Percentiles rank a stretch among this genome's conserved stretches.
These are phyloP conservation scores for Himalopsyche japonica DNA, from an alignment of 2,888 invertebrate species.

Conservation along the genomic window DNA sequence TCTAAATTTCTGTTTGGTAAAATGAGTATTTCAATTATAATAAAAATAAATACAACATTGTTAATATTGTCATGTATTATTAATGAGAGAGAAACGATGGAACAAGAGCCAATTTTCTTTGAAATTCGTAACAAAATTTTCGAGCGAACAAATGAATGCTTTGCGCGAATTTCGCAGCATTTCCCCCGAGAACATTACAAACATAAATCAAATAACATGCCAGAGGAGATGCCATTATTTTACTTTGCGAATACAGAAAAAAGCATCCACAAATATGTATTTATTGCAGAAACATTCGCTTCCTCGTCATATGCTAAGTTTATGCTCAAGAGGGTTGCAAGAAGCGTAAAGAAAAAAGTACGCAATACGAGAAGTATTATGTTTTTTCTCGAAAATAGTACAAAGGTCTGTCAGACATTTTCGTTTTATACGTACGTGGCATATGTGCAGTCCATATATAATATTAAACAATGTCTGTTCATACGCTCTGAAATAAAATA, in stretches of 20 bases:
- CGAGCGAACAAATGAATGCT: constrained; percentile 14
- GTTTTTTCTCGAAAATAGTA: background rate
- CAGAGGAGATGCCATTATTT: constrained; percentile 32
- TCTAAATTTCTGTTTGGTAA: too few relatives aligned
- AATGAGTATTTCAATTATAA: background rate
- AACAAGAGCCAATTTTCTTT: background rate
- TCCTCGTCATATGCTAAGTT: constrained; percentile 2
- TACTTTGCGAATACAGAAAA: constrained; percentile 22
- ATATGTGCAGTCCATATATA: too few relatives aligned
- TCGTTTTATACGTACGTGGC: too few relatives aligned
- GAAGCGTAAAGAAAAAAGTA: background rate
- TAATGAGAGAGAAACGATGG: background rate
- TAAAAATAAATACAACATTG: background rate
- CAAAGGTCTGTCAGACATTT: too few relatives aligned
- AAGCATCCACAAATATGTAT: constrained; percentile 29
- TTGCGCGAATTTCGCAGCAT: constrained; percentile 23
- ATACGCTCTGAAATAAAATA: too few relatives aligned
- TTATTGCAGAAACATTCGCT: constrained; percentile 30
- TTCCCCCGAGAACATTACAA: constrained; percentile 29
- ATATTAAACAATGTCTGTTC: too few relatives aligned
- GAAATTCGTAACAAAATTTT: constrained; percentile 15
- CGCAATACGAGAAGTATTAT: background rate
- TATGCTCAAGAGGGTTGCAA: background rate
- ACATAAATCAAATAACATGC: constrained; percentile 37
- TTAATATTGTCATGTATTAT: background rate